Conservation (phyloP, 37 sponge, comb jelly and placozoan species). For the Halisarca cf. caerulea region DNA sequence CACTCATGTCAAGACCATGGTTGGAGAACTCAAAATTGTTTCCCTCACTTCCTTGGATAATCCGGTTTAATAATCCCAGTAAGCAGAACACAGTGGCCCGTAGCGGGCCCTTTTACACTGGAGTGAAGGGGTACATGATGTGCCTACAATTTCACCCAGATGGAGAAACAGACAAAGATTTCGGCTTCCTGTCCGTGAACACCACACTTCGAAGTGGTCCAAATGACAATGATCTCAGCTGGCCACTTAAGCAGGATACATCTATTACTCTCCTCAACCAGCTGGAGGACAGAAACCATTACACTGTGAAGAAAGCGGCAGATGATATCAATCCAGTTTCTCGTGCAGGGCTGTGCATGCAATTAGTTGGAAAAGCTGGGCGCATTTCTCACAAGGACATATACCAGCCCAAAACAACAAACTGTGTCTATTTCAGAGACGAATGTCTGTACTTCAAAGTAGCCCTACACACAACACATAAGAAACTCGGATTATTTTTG, state of each 20-base stretch:
- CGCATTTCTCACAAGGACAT: too few species aligned
- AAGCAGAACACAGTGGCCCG: background rate
- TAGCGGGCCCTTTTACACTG: background rate
- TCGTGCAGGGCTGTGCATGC: too few species aligned
- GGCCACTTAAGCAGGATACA: background rate
- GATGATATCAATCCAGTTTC: too few species aligned
- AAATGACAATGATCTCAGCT: background rate
- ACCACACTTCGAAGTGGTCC: background rate
- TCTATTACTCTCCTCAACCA: background rate
- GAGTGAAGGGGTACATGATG: background rate
- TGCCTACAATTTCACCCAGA: background rate
- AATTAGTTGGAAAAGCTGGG: too few species aligned
- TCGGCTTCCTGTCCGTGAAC: background rate
- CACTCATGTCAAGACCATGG: background rate
- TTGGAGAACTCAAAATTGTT: slow-evolving; percentile 7
- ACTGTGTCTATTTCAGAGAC: slow-evolving; percentile 4
- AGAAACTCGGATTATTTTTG: too few species aligned
- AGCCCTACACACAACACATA: too few species aligned
- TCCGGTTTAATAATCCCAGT: background rate
- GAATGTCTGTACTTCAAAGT: slow-evolving; percentile 25
- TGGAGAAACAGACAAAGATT: background rate
- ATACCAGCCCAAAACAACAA: background rate
- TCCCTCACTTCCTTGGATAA: slow-evolving; percentile 11
- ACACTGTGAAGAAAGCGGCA: too few species aligned
- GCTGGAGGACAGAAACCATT: background rate